A percentile compares a stretch with the other conserved stretches of the same genome.
These are phyloP conservation scores for Zeugodacus cucurbitae DNA, from an alignment of 1,140 invertebrate species.

Conservation along the genomic window DNA sequence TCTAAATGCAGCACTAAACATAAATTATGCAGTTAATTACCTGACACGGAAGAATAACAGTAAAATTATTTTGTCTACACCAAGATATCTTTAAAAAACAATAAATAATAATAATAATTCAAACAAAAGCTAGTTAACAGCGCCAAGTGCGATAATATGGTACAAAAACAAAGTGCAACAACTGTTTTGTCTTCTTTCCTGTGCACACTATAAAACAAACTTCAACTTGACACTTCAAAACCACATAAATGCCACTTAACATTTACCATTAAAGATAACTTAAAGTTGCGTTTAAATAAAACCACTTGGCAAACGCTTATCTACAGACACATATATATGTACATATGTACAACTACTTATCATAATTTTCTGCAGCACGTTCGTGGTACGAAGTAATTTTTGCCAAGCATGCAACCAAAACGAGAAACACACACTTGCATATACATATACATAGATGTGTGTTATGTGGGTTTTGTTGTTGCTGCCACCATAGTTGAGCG, in stretches of 20 bases:
- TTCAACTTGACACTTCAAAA: conserved; percentile 32
- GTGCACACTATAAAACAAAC: neutral
- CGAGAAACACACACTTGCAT: neutral
- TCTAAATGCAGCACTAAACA: no score
- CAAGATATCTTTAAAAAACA: no score
- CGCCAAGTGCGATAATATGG: no score
- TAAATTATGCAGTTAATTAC: no score
- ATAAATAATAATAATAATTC: no score
- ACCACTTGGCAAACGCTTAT: neutral
- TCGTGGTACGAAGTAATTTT: neutral
- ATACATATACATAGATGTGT: no score
- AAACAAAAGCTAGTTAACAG: no score
- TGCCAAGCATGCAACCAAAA: neutral
- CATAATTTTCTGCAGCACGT: neutral
- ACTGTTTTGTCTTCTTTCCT: neutral
- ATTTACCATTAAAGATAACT: neutral
- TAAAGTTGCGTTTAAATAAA: conserved; percentile 22
- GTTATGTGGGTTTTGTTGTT: neutral
- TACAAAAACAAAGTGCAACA: neutral
- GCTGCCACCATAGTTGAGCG: neutral
- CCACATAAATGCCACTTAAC: conserved; percentile 17
- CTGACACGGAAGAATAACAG: no score
- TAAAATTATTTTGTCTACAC: no score
- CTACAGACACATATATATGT: neutral
- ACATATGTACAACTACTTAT: no score